Percentiles rank a stretch among this genome's conserved stretches.
These are phyloP conservation scores for Synanthedon andrenaeformis DNA, from an alignment of 2,888 invertebrate species.

Conservation along the genomic window DNA sequence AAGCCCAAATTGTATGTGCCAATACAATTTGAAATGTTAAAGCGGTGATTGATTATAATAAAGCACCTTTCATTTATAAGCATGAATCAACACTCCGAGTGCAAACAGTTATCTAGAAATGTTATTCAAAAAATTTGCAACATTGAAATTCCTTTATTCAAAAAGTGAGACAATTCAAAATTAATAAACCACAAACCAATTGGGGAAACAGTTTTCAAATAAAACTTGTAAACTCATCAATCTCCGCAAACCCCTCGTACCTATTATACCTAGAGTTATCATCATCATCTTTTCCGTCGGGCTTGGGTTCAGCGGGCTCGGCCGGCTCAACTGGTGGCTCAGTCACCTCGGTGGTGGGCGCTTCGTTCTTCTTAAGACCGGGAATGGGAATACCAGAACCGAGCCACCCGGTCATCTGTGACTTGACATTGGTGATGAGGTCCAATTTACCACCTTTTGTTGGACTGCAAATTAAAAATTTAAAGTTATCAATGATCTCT, in stretches of 20 bases:
- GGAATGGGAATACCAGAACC: constrained; percentile 82
- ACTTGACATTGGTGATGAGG: constrained; percentile 88
- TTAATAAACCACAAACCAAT: constrained; percentile 1
- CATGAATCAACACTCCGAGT: not conserved
- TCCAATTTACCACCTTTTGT: constrained; percentile 81
- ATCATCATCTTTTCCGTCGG: constrained; percentile 79
- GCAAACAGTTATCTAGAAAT: no score
- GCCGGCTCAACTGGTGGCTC: constrained; percentile 52
- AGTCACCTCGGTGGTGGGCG: constrained; percentile 59
- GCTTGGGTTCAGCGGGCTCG: constrained; percentile 47
- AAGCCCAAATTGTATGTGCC: not conserved
- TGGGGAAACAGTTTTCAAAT: not conserved
- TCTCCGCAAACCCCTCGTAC: constrained; percentile 73
- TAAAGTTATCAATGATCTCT: constrained; percentile 1
- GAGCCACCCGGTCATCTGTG: constrained; percentile 87
- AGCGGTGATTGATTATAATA: not conserved
- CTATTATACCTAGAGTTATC: constrained; percentile 88
- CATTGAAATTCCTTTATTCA: no score
- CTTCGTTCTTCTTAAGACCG: constrained; percentile 78
- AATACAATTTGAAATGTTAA: not conserved
- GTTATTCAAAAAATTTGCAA: no score
- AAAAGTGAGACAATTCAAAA: not conserved
- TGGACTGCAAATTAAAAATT: constrained; percentile 64
- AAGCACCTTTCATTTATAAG: not conserved
- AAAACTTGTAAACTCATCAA: not conserved